Conservation (phyloP, 1,140 invertebrate species). For the Drosophila ananassae region DNA sequence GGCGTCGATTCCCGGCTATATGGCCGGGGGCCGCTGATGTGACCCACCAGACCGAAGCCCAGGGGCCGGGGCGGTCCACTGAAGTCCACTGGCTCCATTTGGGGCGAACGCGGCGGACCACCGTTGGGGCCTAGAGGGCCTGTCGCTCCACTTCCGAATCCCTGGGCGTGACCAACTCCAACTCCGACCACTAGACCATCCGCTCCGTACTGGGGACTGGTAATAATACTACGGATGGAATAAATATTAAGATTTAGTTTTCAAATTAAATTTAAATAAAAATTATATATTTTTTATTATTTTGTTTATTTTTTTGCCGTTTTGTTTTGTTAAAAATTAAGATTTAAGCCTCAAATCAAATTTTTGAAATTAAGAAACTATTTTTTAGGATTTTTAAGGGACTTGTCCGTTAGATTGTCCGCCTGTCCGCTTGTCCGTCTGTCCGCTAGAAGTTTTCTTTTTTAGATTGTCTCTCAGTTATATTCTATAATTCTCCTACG, state of each 20-base stretch:
- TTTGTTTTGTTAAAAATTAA: neutral
- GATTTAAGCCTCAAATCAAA: neutral
- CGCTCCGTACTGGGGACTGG: conserved; percentile 86
- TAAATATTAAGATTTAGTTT: neutral
- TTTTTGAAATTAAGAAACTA: neutral
- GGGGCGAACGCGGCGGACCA: conserved; percentile 79
- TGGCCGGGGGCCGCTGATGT: conserved; percentile 85
- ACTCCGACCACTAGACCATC: conserved; percentile 79
- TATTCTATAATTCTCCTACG: neutral
- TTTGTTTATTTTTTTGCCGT: neutral
- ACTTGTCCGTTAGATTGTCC: neutral
- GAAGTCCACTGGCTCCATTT: conserved; percentile 87
- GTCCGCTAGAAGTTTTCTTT: too few relatives aligned
- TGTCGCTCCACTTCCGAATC: conserved; percentile 72
- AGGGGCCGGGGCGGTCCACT: conserved; percentile 84
- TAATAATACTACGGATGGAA: conserved; percentile 85
- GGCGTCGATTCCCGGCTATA: conserved; percentile 93
- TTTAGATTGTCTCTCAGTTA: neutral
- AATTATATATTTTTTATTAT: neutral
- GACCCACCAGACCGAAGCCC: conserved; percentile 83
- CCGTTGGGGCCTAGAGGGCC: conserved; percentile 66
- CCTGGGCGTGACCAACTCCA: conserved; percentile 79
- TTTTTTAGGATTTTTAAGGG: too few relatives aligned
- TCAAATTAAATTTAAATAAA: neutral
- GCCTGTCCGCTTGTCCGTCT: neutral